These are phyloP conservation scores for Hafferia zeledoni DNA, from an alignment of 2,797 vertebrate species.

Conservation along the genomic window DNA sequence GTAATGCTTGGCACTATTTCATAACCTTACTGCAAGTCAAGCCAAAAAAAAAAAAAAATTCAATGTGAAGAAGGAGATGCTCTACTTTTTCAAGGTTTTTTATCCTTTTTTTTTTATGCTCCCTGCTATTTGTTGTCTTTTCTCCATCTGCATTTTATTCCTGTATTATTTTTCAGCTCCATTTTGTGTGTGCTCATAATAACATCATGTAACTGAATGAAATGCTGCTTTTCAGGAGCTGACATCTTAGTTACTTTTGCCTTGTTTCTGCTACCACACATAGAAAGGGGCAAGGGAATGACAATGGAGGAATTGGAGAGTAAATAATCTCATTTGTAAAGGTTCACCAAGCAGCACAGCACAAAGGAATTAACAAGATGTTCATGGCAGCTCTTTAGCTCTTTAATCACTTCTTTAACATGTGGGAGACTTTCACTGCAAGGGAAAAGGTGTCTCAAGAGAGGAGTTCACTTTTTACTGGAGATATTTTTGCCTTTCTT, in stretches of 20 bases:
- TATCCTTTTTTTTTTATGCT: not conserved
- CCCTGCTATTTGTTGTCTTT: not conserved
- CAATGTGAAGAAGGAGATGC: not conserved
- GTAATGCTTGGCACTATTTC: not conserved
- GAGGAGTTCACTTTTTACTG: not conserved
- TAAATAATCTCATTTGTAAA: constrained; percentile 68
- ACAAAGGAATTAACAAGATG: constrained; percentile 64
- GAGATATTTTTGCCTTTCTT: not conserved
- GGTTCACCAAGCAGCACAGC: constrained; percentile 65
- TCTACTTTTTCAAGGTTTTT: not conserved
- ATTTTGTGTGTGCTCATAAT: not conserved
- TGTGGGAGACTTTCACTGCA: not conserved
- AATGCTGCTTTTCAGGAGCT: constrained; percentile 23
- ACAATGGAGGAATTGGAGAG: constrained; percentile 63
- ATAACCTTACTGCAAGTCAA: not conserved
- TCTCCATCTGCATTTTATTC: not conserved
- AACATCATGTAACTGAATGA: not conserved
- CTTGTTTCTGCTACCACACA: constrained; percentile 38
- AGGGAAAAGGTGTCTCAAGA: not conserved
- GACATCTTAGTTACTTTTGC: constrained; percentile 42
- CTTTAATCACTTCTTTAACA: constrained; percentile 21
- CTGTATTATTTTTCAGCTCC: constrained; percentile 21
- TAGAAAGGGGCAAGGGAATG: constrained; percentile 29
- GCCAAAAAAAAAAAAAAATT: not conserved
- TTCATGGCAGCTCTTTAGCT: constrained; percentile 33